These are phyloP conservation scores for Coenonympha glycerion DNA, from an alignment of 2,888 invertebrate genomes.

Conservation along the genomic window DNA sequence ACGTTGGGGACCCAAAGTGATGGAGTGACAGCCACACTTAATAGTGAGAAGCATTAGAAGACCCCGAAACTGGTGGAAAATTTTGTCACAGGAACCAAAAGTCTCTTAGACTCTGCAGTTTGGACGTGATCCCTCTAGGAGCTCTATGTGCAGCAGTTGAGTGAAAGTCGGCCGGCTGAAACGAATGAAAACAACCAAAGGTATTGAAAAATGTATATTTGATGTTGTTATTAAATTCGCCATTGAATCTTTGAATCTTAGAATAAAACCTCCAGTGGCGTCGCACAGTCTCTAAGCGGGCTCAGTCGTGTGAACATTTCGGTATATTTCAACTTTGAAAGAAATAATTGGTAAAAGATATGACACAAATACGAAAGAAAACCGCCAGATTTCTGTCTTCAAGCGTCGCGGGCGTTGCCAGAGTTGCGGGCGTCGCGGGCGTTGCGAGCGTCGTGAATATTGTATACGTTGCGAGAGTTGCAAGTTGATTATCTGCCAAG, in stretches of 20 bases:
- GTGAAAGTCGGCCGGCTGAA: too few species aligned
- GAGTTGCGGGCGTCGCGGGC: background rate
- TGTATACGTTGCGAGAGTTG: constrained; percentile 2
- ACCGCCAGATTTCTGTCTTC: background rate
- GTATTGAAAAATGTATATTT: background rate
- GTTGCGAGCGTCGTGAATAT: background rate
- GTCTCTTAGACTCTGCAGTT: too few species aligned
- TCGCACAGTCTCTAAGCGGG: background rate
- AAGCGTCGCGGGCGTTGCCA: constrained; percentile 1
- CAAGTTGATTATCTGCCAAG: constrained; percentile 22
- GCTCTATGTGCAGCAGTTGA: too few species aligned
- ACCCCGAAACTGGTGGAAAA: too few species aligned
- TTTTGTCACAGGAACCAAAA: too few species aligned
- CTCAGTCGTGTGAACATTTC: background rate
- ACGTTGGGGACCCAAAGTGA: too few species aligned
- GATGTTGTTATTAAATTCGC: background rate
- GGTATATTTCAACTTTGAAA: background rate
- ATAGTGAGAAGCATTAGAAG: too few species aligned
- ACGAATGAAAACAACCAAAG: too few species aligned
- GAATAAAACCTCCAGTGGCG: background rate
- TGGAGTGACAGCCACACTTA: too few species aligned
- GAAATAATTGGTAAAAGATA: constrained; percentile 5
- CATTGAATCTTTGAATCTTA: too few species aligned
- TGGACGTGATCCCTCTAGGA: too few species aligned
- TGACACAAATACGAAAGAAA: background rate